These are phyloP conservation scores for Sphecodes monilicornis DNA, from an alignment of 2,888 invertebrate species.

Conservation along the genomic window DNA sequence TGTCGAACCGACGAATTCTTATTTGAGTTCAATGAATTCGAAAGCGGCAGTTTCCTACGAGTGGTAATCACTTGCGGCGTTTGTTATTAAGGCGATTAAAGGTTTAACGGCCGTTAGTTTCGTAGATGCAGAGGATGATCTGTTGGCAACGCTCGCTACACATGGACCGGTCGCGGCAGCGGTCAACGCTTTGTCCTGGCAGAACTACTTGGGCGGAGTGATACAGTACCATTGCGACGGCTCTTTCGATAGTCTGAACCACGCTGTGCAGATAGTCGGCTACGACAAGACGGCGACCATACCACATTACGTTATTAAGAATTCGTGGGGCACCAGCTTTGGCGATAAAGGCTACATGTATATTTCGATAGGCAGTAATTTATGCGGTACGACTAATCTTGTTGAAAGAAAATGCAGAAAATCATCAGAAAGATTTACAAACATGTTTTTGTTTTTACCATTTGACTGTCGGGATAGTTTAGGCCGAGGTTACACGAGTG, in stretches of 20 bases:
- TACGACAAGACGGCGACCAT: constrained; percentile 90
- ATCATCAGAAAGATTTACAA: background rate
- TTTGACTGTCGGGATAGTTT: background rate
- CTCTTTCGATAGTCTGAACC: constrained; percentile 87
- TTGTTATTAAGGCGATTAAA: constrained; percentile 53
- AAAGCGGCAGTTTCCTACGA: background rate
- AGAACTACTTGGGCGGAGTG: constrained; percentile 93
- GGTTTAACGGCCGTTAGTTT: constrained; percentile 85
- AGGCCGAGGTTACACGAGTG: too few relatives aligned
- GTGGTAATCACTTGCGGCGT: background rate
- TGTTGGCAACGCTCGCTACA: constrained; percentile 87
- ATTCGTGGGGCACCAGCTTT: constrained; percentile 93
- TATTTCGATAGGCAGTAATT: constrained; percentile 90
- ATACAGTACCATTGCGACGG: constrained; percentile 93
- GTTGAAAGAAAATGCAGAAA: background rate
- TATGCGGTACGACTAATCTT: constrained; percentile 87
- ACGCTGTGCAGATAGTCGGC: constrained; percentile 93
- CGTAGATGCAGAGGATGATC: constrained; percentile 87
- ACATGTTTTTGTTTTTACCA: background rate
- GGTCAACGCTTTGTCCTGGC: constrained; percentile 94
- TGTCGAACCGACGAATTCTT: background rate
- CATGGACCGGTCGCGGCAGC: constrained; percentile 93
- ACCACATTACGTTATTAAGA: constrained; percentile 93
- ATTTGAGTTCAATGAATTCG: background rate
- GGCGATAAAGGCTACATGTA: constrained; percentile 92